These are phyloP conservation scores for Amia ocellicauda DNA, from an alignment of 2,113 vertebrate genomes.

Conservation along the genomic window DNA sequence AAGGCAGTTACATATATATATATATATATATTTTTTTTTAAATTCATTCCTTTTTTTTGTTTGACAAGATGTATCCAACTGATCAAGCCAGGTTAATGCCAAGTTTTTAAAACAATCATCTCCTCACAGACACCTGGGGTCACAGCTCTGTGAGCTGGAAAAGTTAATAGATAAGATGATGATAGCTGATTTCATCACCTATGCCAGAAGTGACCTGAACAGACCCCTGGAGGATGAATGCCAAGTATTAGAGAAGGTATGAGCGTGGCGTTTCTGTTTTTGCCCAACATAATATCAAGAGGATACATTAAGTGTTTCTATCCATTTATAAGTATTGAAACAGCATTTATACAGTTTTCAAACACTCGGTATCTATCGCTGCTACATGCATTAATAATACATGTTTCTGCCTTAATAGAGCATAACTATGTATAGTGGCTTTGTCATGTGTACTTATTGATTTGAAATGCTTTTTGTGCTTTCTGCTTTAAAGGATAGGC, in stretches of 20 bases:
- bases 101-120: slow-evolving; percentile 21
- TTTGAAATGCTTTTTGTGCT: background rate
- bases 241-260: slow-evolving; percentile 91
- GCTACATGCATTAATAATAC: too few species aligned
- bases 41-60: background rate
- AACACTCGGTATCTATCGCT: too few species aligned
- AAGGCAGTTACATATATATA: too few species aligned
- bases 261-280: background rate
- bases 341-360: too few species aligned
- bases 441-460: too few species aligned
- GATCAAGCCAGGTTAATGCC: slow-evolving; percentile 32
- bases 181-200: slow-evolving; percentile 94
- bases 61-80: background rate
- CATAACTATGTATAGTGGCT: too few species aligned
- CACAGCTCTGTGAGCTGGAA: slow-evolving; percentile 97
- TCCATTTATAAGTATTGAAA: too few species aligned
- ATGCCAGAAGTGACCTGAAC: slow-evolving; percentile 83
- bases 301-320: too few species aligned
- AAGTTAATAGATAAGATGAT: slow-evolving; percentile 99
- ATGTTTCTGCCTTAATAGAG: too few species aligned
- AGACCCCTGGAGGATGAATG: slow-evolving; percentile 84
- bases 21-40: slow-evolving; percentile 8
- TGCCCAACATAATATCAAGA: too few species aligned
- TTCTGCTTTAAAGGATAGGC: slow-evolving; percentile 73
- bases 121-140: slow-evolving; percentile 87